Evolutionary conservation across 2,888 invertebrate genomes (phyloP), one percentile per base, ranked within the genome.

Genomic region (Ashinkailepas kermadecensis): DNA sequence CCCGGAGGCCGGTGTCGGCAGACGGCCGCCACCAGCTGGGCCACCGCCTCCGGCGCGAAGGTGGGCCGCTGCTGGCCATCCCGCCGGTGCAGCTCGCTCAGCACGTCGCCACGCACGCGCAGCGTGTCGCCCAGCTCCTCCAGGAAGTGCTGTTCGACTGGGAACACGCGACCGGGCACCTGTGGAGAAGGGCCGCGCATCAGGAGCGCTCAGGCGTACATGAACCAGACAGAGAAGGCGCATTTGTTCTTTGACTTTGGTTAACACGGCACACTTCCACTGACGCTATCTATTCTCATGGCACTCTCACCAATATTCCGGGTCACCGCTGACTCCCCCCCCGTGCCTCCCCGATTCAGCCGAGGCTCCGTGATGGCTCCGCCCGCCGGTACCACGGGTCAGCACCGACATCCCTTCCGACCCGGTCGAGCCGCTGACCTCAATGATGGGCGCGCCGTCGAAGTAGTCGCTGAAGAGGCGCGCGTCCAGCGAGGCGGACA

Each of bases 401-500:
- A 39, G 39, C 39, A 4, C 39, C 39, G 39, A 3, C 39, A 39
- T 39, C 39, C 39, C 39, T 39, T 4, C 4, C 4, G 39, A 39
- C 39, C 39, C 39, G 39, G 39, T 81, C 62, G 8, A 10, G 59
- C n/a, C 21, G 62, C 62, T 23, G 80, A 89, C 86, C 81, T 88
- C 85, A 64, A 89, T 85, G 15, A 87, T 84, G 8, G 86, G 85
- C 4, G 88, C 87, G 81, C 86, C 85, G 25, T 86, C 85, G 82
- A 90, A 90, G 85, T 90, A 92, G 86, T 88, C 87, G 81, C 91
- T 90, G 85, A 93, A 92, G 6, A 91, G 88, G 8, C 88, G 88
- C 0, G 90, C 89, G 84, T 93, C 91, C 13, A 93, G 87, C 0
- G 93, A 93, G 0, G 93, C 93, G 83, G 93, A 93, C 93, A 93